Base-by-base conservation (phyloP, 1,140 invertebrate species). In the Ladona fulva region DNA sequence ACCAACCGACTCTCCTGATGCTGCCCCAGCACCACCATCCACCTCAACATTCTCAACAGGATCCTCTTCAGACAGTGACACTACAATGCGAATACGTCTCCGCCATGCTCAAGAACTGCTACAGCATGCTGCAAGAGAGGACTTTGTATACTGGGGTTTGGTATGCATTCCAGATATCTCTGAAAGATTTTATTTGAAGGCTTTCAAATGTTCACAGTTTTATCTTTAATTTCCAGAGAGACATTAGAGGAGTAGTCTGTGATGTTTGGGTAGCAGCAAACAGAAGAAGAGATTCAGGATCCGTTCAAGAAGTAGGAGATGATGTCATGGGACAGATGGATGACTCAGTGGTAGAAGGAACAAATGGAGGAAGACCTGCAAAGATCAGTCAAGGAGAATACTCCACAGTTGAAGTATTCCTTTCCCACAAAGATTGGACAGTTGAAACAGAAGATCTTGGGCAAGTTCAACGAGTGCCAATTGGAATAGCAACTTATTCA, bases 21-120 rank as follows among this genome's bases (percentile, higher is more conserved):
- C 81, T n/a, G 80, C 79, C 8, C 76, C 75, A 6, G 76, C 78
- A 0, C 19, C 66, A 16, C 16, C 52, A 16, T 66, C 52, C 14
- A 66, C 52, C 5, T 66, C 52, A 66, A 66, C 52, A 66, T 66
- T 66, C 52, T 66, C 52, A 16, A 66, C 52, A 19, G 52, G 52
- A 66, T 66, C 52, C 12, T 66, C 52, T 22, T 66, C 52, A 19
- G 52, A 66, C n/a, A 22, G 1, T 66, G 52, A 66, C 12, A 81
- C 82, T 24, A 79, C 78, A n/a, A 78, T 79, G 24, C 79, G 81
- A 77, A 80, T 82, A 24, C 78, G 82, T 1, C 80, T 82, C 0
- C 78, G 81, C 8, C 82, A 82, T 77, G 81, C 82, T 22, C 81
- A 80, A 0, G 82, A 82, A 76, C 79, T 82, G 29, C 80, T 82